Conservation (phyloP, 35 echinoderm and acorn worm species). For the Patiria miniata region DNA sequence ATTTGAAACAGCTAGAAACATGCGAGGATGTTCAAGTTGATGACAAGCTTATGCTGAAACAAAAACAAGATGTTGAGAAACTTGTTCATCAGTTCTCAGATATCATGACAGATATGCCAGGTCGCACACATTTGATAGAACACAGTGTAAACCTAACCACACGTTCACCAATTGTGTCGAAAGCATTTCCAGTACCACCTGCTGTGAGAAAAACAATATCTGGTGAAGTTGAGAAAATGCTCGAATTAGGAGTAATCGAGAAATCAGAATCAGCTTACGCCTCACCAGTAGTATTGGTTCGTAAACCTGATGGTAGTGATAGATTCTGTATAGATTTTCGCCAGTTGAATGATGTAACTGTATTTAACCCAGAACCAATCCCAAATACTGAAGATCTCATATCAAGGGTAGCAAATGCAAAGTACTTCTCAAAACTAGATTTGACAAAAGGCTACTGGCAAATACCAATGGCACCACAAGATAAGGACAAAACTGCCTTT, state of each 20-base stretch:
- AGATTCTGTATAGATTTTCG: conserved; percentile 70
- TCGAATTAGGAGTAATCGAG: conserved; percentile 36
- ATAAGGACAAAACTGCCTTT: conserved; percentile 68
- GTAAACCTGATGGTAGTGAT: conserved; percentile 52
- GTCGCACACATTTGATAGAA: conserved; percentile 31
- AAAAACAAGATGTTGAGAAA: conserved; percentile 8
- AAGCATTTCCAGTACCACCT: conserved; percentile 11
- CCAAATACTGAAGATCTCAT: conserved; percentile 45
- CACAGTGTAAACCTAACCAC: not conserved
- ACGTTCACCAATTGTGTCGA: not conserved
- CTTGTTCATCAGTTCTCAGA: conserved; percentile 12
- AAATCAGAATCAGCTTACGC: conserved; percentile 49
- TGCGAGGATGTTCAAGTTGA: not conserved
- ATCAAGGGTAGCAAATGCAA: conserved; percentile 22
- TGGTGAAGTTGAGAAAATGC: conserved; percentile 16
- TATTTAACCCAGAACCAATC: conserved; percentile 77
- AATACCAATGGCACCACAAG: conserved; percentile 9
- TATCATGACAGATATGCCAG: conserved; percentile 36
- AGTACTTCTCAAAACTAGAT: conserved; percentile 66
- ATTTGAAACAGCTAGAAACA: not conserved
- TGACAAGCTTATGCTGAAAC: not conserved
- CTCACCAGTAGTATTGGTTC: conserved; percentile 55
- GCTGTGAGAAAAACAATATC: not conserved
- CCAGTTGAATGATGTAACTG: conserved; percentile 52
- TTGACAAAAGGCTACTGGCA: conserved; percentile 77